Base-by-base conservation (phyloP, 2,797 vertebrate genomes). In the Neomorphus geoffroyi region DNA sequence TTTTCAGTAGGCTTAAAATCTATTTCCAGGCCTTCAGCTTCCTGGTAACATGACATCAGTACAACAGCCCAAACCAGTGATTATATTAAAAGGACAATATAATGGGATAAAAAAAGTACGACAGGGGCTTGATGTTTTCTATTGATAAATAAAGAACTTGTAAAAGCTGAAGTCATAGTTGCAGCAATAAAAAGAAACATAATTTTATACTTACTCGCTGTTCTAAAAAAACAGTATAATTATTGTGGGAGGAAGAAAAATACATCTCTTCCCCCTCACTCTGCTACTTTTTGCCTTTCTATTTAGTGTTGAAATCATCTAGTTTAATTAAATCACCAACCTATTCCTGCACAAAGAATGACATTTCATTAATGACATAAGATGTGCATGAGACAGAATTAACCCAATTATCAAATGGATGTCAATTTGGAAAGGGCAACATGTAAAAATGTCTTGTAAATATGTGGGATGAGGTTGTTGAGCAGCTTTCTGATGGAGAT, bases 101-200 rank as follows among this genome's bases (percentile, higher is more conserved):
- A 97, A 92, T 65, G 35, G 88, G 79, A 94, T 90, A 89, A 94
- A 97, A 81, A 48, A 85, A 95, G 62, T 62, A 91, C 94, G 71
- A 30, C 48, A 90, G 28, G 74, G 66, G 43, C 92, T 96, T 95
- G 87, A 95, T 97, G 71, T 96, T 97, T 96, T 96, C 95, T 51
- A 85, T 94, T 97, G 91, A 86, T 96, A 97, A 97, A 96, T 97
- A 96, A 97, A 97, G 97, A 97, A 93, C 86, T 73, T 86, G 77
- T 85, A 94, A 93, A 94, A 96, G 69, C 28, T 92, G 69, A 96
- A 90, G 94, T 96, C 97, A 96, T 94, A 79, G 88, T 96, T 94
- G 88, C 81, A 71, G 69, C 91, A 70, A 71, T 94, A 66, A 96
- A 97, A 95, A 95, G 96, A 93, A 96, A 84, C 78, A 65, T 62